Evolutionary conservation across 2,888 invertebrate genomes (phyloP).

Genomic region (Bruchidius siliquastri): DNA sequence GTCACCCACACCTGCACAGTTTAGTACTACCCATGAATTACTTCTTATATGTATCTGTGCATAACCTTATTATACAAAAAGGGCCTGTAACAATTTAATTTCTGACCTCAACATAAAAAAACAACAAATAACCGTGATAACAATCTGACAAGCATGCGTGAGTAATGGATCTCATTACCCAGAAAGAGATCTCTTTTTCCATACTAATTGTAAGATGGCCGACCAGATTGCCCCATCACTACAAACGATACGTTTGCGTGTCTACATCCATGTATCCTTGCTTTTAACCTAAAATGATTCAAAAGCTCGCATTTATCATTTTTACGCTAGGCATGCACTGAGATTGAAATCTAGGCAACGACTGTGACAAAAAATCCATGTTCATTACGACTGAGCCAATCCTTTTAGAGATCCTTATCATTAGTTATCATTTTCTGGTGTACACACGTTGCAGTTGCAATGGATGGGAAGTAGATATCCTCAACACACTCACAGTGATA

Average conservation of each 20-base stretch:
- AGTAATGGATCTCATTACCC: background rate
- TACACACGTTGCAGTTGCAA: background rate
- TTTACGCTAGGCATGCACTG: background rate
- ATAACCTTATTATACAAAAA: background rate
- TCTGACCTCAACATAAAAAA: background rate
- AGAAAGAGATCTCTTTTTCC: background rate
- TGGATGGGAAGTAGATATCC: background rate
- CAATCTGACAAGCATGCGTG: background rate
- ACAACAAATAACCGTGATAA: background rate
- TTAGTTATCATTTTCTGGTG: background rate
- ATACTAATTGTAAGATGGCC: background rate
- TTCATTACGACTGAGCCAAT: background rate
- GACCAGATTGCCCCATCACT: background rate
- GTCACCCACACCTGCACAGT: no score
- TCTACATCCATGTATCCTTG: background rate
- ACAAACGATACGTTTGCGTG: background rate
- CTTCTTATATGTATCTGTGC: no score
- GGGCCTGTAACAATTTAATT: background rate
- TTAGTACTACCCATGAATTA: no score
- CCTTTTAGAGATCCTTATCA: background rate
- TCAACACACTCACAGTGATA: background rate
- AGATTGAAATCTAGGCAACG: background rate
- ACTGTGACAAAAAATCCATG: background rate
- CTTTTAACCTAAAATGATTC: background rate
- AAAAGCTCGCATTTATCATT: background rate